Evolutionary conservation across 64 coral and sea anemone genomes (phyloP), one percentile per base, ranked within the genome.

Genomic region (Pocillopora damicornis): DNA sequence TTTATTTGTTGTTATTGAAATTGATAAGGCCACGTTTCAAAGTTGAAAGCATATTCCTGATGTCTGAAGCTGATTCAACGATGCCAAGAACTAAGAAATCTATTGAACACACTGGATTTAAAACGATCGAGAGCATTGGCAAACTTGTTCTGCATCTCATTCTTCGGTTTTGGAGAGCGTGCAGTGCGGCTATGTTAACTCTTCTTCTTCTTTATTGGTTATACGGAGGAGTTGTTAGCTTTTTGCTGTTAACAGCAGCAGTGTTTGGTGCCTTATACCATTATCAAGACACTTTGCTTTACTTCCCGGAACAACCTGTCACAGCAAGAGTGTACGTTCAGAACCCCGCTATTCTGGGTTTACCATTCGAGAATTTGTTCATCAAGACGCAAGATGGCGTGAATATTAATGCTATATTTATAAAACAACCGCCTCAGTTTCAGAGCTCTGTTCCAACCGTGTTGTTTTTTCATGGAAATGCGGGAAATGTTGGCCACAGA

Each of bases 381-480:
- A 63, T 99, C 34, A 95, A 94, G 66, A 95, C 97, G 22, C 87
- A 94, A 88, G 97, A 99, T 90, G 97, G 97, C 17, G 81, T 92
- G 17, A 83, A 80, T 56, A 95, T 99, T 61, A 99, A 99, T 75
- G 97, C 92, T 42, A 73, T 99, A 51, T 91, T 99, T 69, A 93
- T 99, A 35, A 99, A 99, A 89, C 97, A 99, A 63, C 69, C 91
- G 1, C 73, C 93, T 11, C 74, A 82, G 59, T 87, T 95, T 85
- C 93, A 93, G 76, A 91, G 88, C 56, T 80, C 82, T 25, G 93
- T 94, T 88, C 93, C 97, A 2, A 99, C 97, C 13, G 69, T 99
- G 59, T 74, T 99, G 16, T 93, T 99, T 78, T 95, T 94, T 20
- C 97, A 99, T 81, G 97, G 97, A 9, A 99, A 99, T 89, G 97